A percentile compares a stretch with the other conserved stretches of the same genome.
Evolutionary conservation across 2,113 vertebrate species (phyloP).

Genomic region (Rhinolophus ferrumequinum): DNA sequence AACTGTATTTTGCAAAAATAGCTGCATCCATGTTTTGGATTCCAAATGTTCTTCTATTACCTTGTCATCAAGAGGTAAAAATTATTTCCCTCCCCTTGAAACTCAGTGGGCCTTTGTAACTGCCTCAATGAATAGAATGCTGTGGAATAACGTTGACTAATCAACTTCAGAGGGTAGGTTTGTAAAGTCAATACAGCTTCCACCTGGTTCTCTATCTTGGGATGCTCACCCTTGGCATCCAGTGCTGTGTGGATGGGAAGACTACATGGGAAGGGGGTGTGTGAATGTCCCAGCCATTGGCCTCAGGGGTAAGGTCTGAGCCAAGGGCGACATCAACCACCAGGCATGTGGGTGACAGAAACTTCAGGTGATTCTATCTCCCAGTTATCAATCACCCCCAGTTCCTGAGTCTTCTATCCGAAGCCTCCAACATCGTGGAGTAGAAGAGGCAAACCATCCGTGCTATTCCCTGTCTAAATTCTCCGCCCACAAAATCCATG

Average conservation of each 20-base stretch:
- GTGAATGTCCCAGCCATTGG: not conserved
- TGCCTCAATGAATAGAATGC: not conserved
- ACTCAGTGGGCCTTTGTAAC: not conserved
- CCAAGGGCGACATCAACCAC: not conserved
- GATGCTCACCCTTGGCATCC: not conserved
- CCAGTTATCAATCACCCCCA: not conserved
- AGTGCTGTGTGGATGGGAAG: not conserved
- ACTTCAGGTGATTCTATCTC: not conserved
- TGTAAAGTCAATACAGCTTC: not conserved
- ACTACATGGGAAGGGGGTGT: not conserved
- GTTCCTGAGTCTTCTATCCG: not conserved
- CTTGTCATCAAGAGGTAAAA: not conserved
- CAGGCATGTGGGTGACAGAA: not conserved
- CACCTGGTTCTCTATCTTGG: not conserved
- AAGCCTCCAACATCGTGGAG: not conserved
- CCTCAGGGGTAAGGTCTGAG: not conserved
- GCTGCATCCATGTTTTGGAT: not conserved
- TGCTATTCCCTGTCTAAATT: not conserved
- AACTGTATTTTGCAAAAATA: not conserved
- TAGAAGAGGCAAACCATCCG: not conserved
- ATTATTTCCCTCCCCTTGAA: not conserved
- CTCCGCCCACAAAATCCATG: not conserved
- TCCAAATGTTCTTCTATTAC: not conserved
- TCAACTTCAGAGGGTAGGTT: not conserved
- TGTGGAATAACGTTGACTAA: not conserved